These are phyloP conservation scores for Piscicola geometra DNA, from an alignment of 2,888 invertebrate genomes.

Conservation along the genomic window DNA sequence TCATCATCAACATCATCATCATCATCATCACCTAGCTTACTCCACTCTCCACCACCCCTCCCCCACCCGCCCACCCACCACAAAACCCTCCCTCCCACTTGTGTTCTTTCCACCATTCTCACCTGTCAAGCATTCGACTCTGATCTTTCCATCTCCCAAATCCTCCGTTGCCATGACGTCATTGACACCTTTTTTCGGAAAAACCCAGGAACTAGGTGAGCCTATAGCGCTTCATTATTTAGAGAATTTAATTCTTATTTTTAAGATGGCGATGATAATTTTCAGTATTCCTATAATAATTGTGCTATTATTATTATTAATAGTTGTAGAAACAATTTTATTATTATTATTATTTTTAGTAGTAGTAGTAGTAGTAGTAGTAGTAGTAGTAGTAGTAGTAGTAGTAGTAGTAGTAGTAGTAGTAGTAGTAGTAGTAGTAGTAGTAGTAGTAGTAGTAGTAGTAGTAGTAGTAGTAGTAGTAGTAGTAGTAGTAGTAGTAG, in stretches of 20 bases:
- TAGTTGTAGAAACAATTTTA: no score
- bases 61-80: not conserved
- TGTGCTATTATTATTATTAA: no score
- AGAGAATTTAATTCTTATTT: no score
- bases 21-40: not conserved
- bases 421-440: constrained; percentile 20
- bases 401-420: constrained; percentile 31
- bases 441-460: constrained; percentile 20
- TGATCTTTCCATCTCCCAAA: constrained; percentile 10
- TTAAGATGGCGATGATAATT: no score
- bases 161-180: not conserved
- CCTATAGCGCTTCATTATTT: no score
- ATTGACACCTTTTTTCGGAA: not conserved
- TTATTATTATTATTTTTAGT: no score
- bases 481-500: constrained; percentile 23
- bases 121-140: constrained; percentile 24
- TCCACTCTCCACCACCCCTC: not conserved
- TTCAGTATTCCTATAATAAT: no score
- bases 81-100: constrained; percentile 13
- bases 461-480: constrained; percentile 28
- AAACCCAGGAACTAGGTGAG: constrained; percentile 6
- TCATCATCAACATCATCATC: not conserved
- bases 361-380: constrained; percentile 20
- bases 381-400: constrained; percentile 21
- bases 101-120: constrained; percentile 18